phyloP scores from a whole-genome alignment of 1,140 invertebrate species.

The Melanaphis sacchari region DNA sequence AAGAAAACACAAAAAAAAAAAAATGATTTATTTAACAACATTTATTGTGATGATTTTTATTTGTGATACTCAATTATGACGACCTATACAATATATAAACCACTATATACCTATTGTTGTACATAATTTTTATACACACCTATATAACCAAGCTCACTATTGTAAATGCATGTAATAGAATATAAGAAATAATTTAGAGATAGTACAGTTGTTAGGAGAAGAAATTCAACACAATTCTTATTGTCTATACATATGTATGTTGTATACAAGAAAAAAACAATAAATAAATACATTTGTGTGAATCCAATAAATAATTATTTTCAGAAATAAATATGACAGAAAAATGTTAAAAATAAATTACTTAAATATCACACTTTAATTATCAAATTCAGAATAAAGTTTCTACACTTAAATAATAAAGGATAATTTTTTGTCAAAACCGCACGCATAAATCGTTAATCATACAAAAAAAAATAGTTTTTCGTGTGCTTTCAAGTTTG shows the following conservation, averaged over 20 bases:
- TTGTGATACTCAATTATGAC: not conserved
- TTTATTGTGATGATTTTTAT: not conserved
- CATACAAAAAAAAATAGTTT: not conserved
- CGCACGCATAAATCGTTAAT: not conserved
- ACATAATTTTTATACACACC: not conserved
- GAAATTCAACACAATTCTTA: not conserved
- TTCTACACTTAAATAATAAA: not conserved
- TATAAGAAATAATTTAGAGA: not conserved
- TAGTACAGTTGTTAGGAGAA: not conserved
- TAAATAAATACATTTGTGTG: no score
- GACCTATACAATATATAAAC: not conserved
- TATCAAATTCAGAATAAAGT: not conserved
- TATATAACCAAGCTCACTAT: not conserved
- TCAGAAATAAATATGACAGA: not conserved
- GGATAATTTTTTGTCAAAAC: not conserved
- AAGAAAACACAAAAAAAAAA: not conserved
- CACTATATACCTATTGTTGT: not conserved
- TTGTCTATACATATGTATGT: not conserved
- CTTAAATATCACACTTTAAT: not conserved
- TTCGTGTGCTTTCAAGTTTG: conserved; percentile 8
- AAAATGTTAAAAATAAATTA: not conserved
- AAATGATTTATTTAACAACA: not conserved
- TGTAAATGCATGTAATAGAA: not conserved
- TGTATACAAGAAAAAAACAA: not conserved
- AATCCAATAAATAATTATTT: not conserved